A percentile compares a stretch with the other conserved stretches of the same genome.
Conservation (phyloP, 2,113 vertebrate genomes). For the Tretioscincus oriximinensis region DNA sequence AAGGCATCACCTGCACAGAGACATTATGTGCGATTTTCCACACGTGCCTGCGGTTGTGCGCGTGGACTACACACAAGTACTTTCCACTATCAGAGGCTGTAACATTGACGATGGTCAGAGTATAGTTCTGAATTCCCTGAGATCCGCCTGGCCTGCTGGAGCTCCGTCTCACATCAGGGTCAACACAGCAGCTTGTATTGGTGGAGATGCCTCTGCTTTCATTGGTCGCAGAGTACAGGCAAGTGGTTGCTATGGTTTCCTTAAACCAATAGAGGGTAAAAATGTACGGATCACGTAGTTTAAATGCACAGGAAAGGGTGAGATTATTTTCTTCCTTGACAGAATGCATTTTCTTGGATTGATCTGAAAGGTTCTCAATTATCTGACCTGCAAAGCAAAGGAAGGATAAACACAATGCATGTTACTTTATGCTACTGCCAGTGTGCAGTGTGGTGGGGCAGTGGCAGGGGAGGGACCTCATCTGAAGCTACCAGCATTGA, state of each 20-base stretch:
- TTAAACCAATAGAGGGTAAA: constrained; percentile 29
- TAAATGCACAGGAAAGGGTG: constrained; percentile 16
- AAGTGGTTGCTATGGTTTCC: background rate
- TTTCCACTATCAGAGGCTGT: constrained; percentile 5
- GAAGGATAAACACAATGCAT: background rate
- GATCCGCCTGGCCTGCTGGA: fast-evolving
- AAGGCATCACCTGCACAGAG: background rate
- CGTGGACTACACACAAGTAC: constrained; percentile 28
- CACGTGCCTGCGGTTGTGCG: fast-evolving
- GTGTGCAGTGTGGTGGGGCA: too few species aligned
- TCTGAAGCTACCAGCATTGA: too few species aligned
- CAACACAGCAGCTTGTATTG: constrained; percentile 27
- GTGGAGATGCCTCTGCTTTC: fast-evolving
- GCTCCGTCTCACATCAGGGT: background rate
- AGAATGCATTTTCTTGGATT: fast-evolving
- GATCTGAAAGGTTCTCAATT: fast-evolving
- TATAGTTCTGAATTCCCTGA: fast-evolving
- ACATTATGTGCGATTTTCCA: constrained; percentile 18
- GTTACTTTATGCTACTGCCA: background rate
- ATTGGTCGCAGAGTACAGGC: constrained; percentile 21
- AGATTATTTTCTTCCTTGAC: background rate
- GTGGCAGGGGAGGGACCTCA: too few species aligned
- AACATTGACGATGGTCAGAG: constrained; percentile 1
- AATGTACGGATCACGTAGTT: fast-evolving
- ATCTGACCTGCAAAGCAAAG: background rate